Evolutionary conservation across 2,888 invertebrate genomes (phyloP).

Genomic region (Lysandra bellargus): DNA sequence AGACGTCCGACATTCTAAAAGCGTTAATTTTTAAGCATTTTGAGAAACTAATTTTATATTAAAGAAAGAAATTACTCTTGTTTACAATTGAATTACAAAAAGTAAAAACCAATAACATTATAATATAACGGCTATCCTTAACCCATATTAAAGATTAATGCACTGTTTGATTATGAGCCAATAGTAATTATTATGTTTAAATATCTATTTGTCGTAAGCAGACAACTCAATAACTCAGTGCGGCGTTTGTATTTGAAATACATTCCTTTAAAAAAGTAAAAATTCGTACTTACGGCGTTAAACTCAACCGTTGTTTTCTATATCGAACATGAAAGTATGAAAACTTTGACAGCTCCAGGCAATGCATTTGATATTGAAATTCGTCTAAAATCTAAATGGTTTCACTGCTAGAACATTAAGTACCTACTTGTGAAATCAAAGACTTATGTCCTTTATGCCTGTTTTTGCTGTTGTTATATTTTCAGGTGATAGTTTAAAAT

Average conservation of each 20-base stretch:
- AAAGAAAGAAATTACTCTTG: neutral
- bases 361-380: no score
- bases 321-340: neutral
- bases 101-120: neutral
- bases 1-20: no score
- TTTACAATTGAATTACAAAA: neutral
- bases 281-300: neutral
- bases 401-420: no score
- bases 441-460: no score
- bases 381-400: no score
- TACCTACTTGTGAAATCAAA: no score
- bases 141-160: constrained; percentile 8
- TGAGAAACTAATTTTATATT: no score
- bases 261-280: neutral
- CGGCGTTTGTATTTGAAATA: neutral
- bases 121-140: neutral
- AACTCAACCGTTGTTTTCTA: neutral
- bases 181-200: constrained; percentile 10
- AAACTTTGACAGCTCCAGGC: no score
- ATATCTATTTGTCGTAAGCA: neutral
- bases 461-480: no score
- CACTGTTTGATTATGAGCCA: constrained; percentile 18
- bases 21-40: no score
- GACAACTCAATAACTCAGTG: neutral
- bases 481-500: no score